Conservation (phyloP, 1,140 invertebrate genomes). For the Stenopsyche tienmushanensis region DNA sequence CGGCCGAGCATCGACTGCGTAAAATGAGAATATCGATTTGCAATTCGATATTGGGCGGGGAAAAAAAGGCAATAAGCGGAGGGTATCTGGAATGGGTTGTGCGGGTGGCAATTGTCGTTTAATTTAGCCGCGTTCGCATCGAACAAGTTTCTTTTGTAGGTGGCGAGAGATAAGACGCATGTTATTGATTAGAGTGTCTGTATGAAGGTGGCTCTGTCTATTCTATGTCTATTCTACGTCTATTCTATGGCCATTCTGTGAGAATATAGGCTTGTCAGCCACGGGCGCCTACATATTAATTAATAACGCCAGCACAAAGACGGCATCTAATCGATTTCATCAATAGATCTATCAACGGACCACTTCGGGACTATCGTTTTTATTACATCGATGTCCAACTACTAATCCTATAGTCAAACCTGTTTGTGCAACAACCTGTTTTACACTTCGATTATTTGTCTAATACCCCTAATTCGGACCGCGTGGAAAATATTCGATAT, state of each 20-base stretch:
- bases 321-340: conserved; percentile 13
- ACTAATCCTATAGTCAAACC: not conserved
- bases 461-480: no score
- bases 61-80: no score
- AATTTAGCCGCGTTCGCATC: conserved; percentile 3
- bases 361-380: no score
- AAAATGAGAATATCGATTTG: conserved; percentile 3
- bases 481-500: no score
- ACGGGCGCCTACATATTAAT: conserved; percentile 23
- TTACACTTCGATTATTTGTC: not conserved
- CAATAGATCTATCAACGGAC: not conserved
- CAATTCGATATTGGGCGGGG: not conserved
- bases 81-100: no score
- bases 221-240: not conserved
- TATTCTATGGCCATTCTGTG: not conserved
- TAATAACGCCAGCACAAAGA: conserved; percentile 22
- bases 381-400: no score
- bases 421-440: not conserved
- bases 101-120: not conserved
- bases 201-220: not conserved
- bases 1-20: not conserved
- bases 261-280: not conserved
- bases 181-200: conserved; percentile 2
- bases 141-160: not conserved
- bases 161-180: not conserved